Base-by-base conservation (phyloP, 1,140 invertebrate species). In the Zaprionus camerounensis region DNA sequence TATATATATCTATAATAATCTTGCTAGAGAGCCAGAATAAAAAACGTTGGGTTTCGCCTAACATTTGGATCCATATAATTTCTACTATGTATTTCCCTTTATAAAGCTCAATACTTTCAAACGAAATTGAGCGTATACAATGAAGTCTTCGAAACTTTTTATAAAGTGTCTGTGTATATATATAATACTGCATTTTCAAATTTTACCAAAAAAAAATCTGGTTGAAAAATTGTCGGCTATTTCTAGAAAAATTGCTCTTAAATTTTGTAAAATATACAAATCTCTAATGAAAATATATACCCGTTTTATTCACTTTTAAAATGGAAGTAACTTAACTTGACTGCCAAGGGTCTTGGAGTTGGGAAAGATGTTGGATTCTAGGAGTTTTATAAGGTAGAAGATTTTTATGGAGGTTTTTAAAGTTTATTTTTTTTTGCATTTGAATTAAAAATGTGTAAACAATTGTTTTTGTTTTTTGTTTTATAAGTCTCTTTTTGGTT, bases 241-340 rank as follows among this genome's bases (percentile, higher is more conserved):
- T 57, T 67, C 62, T 64, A 53, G 66, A 84, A 80, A 84, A 73
- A 38, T 64, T 59, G 44, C 49, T 71, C 64, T 41, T 75, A 67
- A 77, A 78, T 73, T 81, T 67, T 81, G 82, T 81, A 88, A 88
- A 90, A 80, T 86, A 85, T 84, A 90, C 71, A 76, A 81, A 79
- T 73, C 41, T 73, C 69, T 81, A 78, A 88, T 72, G 66, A 84
- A 90, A 84, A 90, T 84, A 76, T 91, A 91, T 91, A 88, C 86
- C 85, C 85, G 85, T 88, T 81, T 88, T 56, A 66, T 76, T 80
- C 72, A 13, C 64, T 78, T 58, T 76, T 61, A 70, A 59, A 72
- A 80, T 85, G 81, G 81, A 90, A 84, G 85, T 76, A 90, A 81
- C 57, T 79, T 73, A 91, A 70, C 73, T 78, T 51, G 46, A 67